Conservation (phyloP, 2,888 invertebrate genomes). For the Conops quadrifasciatus region DNA sequence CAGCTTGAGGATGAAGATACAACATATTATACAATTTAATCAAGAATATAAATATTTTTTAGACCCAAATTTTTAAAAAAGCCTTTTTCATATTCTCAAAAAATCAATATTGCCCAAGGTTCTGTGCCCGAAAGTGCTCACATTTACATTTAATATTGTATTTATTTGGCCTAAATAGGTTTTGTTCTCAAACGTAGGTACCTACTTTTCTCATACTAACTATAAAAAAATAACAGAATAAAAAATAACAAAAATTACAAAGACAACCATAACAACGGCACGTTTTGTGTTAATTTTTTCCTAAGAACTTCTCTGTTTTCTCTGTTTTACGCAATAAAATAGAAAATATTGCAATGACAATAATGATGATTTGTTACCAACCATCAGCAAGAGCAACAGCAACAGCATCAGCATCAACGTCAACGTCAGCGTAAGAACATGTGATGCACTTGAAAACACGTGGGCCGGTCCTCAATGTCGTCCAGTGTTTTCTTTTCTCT, state of each 20-base stretch:
- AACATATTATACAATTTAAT: too few species aligned
- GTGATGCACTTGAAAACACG: slow-evolving; percentile 32
- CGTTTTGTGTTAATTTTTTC: neutral
- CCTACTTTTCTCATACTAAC: too few species aligned
- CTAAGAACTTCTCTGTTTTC: neutral
- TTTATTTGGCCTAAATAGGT: too few species aligned
- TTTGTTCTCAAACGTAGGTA: too few species aligned
- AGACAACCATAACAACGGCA: neutral
- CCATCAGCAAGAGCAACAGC: neutral
- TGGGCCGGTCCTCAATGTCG: slow-evolving; percentile 2
- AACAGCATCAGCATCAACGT: slow-evolving; percentile 2
- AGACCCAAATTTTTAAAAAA: too few species aligned
- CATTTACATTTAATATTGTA: too few species aligned
- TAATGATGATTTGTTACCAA: too few species aligned
- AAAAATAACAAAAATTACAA: neutral
- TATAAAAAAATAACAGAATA: slow-evolving; percentile 1
- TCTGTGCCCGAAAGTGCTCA: too few species aligned
- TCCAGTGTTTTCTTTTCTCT: neutral
- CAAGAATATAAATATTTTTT: too few species aligned
- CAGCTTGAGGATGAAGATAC: too few species aligned
- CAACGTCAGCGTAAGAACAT: slow-evolving; percentile 14
- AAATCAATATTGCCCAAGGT: too few species aligned
- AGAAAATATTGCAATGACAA: neutral
- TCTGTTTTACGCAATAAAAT: slow-evolving; percentile 5
- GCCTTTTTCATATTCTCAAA: too few species aligned